Base-by-base conservation (phyloP, 2,113 vertebrate species). In the Hepsetus odoe region DNA sequence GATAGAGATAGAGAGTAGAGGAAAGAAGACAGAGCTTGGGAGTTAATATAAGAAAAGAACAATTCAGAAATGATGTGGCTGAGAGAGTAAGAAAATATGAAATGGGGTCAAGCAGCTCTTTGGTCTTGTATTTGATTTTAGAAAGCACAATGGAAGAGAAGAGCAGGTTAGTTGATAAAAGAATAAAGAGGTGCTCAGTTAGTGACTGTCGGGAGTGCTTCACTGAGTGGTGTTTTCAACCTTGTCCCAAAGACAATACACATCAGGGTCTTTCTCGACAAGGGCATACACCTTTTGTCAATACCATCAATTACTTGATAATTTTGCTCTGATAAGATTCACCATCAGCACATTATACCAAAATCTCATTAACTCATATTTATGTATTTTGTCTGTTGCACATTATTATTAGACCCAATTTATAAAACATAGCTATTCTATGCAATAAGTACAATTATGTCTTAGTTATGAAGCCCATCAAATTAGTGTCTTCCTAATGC, bases 101-200 rank as follows among this genome's bases (percentile, higher is more conserved):
- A 65, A 22, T 58, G 20, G 42, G 65, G 64, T 77, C 74, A 77
- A 26, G 9, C 11, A 69, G 65, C 51, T 69, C 26, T 59, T 59
- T 77, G 75, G 42, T 65, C 75, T 69, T 59, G 35, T 24, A 22
- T 59, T 56, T 69, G 38, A 46, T 26, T 77, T 20, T 4, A 22
- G 49, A 68, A 56, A 58, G 26, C 28, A 64, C 65, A 68, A 33
- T 4, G n/a, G 65, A 40, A 46, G 53, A 59, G 26, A 53, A 40
- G 7, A 65, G 30, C 59, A 53, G 73, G 33, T n/a, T n/a, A 26
- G n/a, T 26, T 35, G 59, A 65, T 65, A 51, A 56, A 76, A 18
- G 18, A 46, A 26, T 46, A 28, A 59, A 77, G 28, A 77, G 65
- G 32, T 20, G n/a, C 35, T 76, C 18, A 5, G 74, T 61, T 61